Evolutionary conservation across 2,888 invertebrate species (phyloP).

Genomic region (Amphiduros pacificus): DNA sequence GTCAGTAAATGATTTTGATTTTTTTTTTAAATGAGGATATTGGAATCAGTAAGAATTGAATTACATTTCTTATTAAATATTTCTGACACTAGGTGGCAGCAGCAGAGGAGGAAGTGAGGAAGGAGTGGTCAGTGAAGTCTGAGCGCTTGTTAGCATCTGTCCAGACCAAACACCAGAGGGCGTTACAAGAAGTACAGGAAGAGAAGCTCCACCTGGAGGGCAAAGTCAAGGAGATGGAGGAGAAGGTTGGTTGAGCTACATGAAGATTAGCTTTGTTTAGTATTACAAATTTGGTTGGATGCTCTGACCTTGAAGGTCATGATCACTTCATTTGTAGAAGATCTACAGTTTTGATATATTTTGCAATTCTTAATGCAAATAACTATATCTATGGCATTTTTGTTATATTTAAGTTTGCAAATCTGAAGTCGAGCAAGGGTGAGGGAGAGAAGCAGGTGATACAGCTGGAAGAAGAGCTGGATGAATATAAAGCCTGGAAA

Average conservation of each 20-base stretch:
- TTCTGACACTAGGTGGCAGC: conserved; percentile 36
- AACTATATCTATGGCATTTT: no score
- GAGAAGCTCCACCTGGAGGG: conserved; percentile 45
- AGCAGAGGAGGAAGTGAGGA: conserved; percentile 47
- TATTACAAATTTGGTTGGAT: no score
- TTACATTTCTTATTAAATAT: no score
- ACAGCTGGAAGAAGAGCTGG: conserved; percentile 42
- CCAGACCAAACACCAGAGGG: conserved; percentile 45
- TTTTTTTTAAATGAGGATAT: not conserved
- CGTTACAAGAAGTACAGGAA: conserved; percentile 37
- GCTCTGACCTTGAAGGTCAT: no score
- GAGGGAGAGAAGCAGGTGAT: conserved; percentile 33
- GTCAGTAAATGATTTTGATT: not conserved
- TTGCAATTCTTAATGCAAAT: no score
- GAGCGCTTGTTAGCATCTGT: conserved; percentile 42
- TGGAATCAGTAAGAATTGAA: not conserved
- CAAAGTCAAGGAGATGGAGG: conserved; percentile 37
- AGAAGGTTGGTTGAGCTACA: conserved; percentile 31
- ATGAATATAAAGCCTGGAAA: conserved; percentile 47
- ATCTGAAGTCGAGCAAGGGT: conserved; percentile 12
- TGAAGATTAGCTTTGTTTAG: no score
- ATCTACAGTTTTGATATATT: no score
- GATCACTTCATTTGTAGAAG: no score
- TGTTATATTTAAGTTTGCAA: no score
- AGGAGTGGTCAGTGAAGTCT: conserved; percentile 48